Base-by-base conservation (phyloP, 2,797 vertebrate genomes). In the Chaetodon trifasciatus region DNA sequence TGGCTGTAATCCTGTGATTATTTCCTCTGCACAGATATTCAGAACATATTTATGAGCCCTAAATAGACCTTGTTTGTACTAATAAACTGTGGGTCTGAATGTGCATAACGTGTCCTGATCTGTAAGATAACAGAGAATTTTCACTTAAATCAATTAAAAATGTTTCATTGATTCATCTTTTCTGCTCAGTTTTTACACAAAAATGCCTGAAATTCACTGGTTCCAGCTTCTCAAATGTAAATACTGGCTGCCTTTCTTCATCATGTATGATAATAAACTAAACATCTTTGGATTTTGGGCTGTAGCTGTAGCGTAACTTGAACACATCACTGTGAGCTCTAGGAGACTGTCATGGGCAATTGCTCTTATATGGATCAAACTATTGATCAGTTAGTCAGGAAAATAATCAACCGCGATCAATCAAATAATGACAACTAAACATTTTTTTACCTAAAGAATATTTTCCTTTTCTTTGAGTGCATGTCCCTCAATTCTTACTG, bases 1-100 rank as follows among this genome's bases (percentile, higher is more conserved):
- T 37, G 60, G 56, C 63, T 49, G 42, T 39, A 49, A 50, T 72
- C 42, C 65, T 62, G 1, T 13, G 67, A 77, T 74, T 83, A 46
- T 62, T 12, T 16, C 8, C 70, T 70, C 53, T 52, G 42, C 32
- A 46, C 15, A 46, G 32, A 68, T 63, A 63, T 63, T 24, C 24
- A 8, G 6, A 46, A 71, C 56, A 71, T n/a, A 73, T 72, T 56
- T 57, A 50, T 49, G 21, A 66, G 62, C 67, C 53, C 13, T n/a
- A 13, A 57, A 32, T 40, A 50, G 44, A 50, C 35, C 65, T 50
- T n/a, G 40, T 2, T 4, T 37, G 24, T 39, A 55, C 28, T 46
- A 4, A 61, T 11, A 40, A 24, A 46, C 50, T 44, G 15, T 24
- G 23, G 32, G 2, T 24, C 42, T 32, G 5, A 50, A 6, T 13